Evolutionary conservation across 1,140 invertebrate species (phyloP), one percentile per base, ranked within the genome.

Genomic region (Belonocnema kinseyi): DNA sequence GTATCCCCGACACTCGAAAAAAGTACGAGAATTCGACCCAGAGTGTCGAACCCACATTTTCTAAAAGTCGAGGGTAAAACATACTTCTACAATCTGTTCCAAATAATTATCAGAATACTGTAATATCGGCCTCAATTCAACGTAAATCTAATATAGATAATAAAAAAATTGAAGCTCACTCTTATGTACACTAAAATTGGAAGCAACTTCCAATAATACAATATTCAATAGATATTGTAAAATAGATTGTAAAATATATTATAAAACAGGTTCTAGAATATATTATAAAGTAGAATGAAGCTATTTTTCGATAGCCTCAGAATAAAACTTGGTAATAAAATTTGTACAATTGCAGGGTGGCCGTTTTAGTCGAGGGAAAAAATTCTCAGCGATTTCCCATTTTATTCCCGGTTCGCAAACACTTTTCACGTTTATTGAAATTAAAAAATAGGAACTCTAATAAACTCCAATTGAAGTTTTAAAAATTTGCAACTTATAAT

Each of bases 61-160:
- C 33, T 16, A 3, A 8, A 33, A 26, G 14, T 61, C 3, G 16
- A 66, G 33, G 13, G n/a, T 66, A 16, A 66, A 66, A 66, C 13
- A 26, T 66, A 66, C 61, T 40, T 40, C 61, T 66, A 33, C 61
- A 66, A 66, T 66, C 40, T 46, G 7, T 66, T 66, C 14, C 33
- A 66, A 33, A 66, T 33, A 66, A 66, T 66, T 66, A 66, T 33
- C 40, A 66, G 40, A 66, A 66, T 66, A 56, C 21, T 19, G 17
- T 19, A 17, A 21, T 56, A 66, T 66, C 33, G 14, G 61, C 61
- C 26, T 66, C 61, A 66, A 66, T 66, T 66, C 61, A 40, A 66
- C 61, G 40, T 33, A 66, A 66, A 66, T 66, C 61, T 66, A 66
- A 66, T 66, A 66, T 66, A 66, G 61, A 66, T 66, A 26, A 66